A percentile compares a stretch with the other conserved stretches of the same genome.
These are phyloP conservation scores for Drosophila pseudoananassae DNA, from an alignment of 1,140 invertebrate species.

Conservation along the genomic window DNA sequence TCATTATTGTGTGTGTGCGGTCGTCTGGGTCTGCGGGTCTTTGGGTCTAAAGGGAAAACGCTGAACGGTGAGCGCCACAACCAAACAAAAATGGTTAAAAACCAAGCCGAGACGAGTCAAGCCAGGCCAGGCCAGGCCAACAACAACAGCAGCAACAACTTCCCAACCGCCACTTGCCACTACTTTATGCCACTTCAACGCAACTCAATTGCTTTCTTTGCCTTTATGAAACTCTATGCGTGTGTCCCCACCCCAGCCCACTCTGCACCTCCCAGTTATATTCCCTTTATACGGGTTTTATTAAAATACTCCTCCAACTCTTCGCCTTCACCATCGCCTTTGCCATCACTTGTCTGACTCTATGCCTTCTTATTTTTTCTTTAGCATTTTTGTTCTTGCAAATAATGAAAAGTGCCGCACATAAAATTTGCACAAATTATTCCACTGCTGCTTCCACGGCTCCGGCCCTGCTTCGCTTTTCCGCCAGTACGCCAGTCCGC, in stretches of 20 bases:
- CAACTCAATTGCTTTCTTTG: conserved; percentile 82
- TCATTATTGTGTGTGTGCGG: not conserved
- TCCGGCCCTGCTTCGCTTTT: not conserved
- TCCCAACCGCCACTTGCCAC: conserved; percentile 70
- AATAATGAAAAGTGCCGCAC: conserved; percentile 82
- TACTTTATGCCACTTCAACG: conserved; percentile 82
- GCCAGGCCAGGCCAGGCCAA: conserved; percentile 13
- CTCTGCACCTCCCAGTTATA: not conserved
- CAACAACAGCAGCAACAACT: conserved; percentile 40
- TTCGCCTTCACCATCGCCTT: conserved; percentile 27
- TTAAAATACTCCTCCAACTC: conserved; percentile 64
- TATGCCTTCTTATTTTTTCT: conserved; percentile 35
- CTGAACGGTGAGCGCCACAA: conserved; percentile 46
- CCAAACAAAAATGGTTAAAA: conserved; percentile 80
- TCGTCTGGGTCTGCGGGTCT: not conserved
- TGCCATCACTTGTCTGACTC: conserved; percentile 41
- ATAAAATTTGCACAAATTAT: conserved; percentile 82
- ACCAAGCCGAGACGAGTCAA: conserved; percentile 30
- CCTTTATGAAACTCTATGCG: conserved; percentile 63
- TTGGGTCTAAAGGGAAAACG: conserved; percentile 43
- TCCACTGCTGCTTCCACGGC: conserved; percentile 29
- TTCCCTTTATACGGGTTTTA: conserved; percentile 60
- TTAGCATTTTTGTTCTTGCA: conserved; percentile 56
- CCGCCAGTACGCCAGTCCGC: not conserved
- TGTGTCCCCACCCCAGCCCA: conserved; percentile 6